These are phyloP conservation scores for Mellilla xanthometata DNA, from an alignment of 2,888 invertebrate genomes.

Conservation along the genomic window DNA sequence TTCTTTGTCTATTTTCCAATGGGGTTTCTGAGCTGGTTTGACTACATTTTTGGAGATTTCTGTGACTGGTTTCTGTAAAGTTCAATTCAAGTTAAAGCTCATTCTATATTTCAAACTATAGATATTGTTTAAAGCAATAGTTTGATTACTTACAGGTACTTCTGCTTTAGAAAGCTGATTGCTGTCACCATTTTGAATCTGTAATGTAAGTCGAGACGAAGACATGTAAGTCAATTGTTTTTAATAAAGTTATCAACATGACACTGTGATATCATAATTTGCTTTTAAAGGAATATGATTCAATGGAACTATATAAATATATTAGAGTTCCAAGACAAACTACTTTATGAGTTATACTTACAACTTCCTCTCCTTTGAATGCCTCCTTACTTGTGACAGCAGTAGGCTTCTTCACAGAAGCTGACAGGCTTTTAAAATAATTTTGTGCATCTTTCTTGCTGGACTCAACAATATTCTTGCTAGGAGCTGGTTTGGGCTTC, in stretches of 20 bases:
- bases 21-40: constrained; percentile 41
- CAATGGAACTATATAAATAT: not conserved
- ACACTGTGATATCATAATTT: no score
- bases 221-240: no score
- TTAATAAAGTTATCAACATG: no score
- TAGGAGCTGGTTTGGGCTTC: constrained; percentile 54
- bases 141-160: constrained; percentile 14
- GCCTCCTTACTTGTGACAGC: constrained; percentile 30
- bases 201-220: no score
- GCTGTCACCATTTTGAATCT: constrained; percentile 34
- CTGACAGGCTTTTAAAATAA: constrained; percentile 70
- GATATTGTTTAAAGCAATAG: not conserved
- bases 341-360: constrained; percentile 12
- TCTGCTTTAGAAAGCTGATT: constrained; percentile 17
- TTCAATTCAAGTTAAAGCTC: no score
- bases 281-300: no score
- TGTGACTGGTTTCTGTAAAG: constrained; percentile 39
- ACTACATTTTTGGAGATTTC: constrained; percentile 27
- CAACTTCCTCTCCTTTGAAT: constrained; percentile 27
- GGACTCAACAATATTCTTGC: constrained; percentile 56
- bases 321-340: not conserved
- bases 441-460: constrained; percentile 74
- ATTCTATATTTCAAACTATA: no score
- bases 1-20: constrained; percentile 73
- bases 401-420: constrained; percentile 58